Conservation (phyloP, 2,888 invertebrate genomes). For the Tenodera sinensis region DNA sequence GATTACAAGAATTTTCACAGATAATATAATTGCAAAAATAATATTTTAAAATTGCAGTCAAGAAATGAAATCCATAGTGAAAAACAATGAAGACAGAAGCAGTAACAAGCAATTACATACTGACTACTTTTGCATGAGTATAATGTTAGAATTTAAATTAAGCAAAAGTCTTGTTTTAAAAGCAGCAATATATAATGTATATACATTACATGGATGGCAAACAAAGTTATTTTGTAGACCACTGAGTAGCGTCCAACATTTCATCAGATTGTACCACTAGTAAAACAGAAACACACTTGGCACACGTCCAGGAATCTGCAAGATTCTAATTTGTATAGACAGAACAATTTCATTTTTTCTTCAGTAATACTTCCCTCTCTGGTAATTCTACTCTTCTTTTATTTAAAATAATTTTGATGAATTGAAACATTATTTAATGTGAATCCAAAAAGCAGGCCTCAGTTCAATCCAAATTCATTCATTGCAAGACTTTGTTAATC, state of each 20-base stretch:
- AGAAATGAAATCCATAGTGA: neutral
- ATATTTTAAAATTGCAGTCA: neutral
- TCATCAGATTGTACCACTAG: neutral
- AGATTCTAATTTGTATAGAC: too few relatives aligned
- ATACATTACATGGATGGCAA: neutral
- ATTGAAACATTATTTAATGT: too few relatives aligned
- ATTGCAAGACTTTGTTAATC: too few relatives aligned
- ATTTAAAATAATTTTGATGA: too few relatives aligned
- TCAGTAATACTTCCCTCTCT: too few relatives aligned
- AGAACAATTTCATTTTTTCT: too few relatives aligned
- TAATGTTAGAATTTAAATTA: neutral
- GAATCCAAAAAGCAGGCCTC: too few relatives aligned
- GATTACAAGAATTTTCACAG: neutral
- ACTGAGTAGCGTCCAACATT: neutral
- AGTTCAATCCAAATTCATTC: too few relatives aligned
- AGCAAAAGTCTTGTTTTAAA: neutral
- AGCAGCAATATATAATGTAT: neutral
- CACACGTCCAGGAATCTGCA: too few relatives aligned
- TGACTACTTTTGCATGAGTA: slow-evolving; percentile 21
- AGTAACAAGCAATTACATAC: slow-evolving; percentile 15
- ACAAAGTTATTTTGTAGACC: neutral
- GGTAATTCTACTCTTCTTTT: too few relatives aligned
- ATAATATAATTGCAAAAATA: neutral
- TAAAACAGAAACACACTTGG: too few relatives aligned
- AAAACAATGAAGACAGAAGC: neutral